Conservation (phyloP, 2,888 invertebrate species). For the Acanthoscelides obtectus region DNA sequence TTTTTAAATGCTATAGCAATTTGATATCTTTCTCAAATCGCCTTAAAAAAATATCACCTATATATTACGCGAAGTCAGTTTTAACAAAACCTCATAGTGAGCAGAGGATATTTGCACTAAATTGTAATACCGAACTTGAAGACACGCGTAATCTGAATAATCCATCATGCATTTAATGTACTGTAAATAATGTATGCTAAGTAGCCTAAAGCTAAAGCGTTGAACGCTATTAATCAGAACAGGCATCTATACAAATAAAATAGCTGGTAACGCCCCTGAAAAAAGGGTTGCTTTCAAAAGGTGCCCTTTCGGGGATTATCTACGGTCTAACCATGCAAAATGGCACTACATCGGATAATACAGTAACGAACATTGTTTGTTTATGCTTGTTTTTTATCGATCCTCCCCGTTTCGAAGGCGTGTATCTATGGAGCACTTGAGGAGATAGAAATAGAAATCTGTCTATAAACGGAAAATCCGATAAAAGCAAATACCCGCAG, state of each 20-base stretch:
- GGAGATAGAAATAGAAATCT: no score
- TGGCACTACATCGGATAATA: conserved; percentile 2
- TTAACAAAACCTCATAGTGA: no score
- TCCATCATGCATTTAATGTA: conserved; percentile 4
- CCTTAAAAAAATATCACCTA: no score
- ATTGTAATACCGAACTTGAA: conserved; percentile 1
- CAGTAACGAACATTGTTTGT: neutral
- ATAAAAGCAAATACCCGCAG: no score
- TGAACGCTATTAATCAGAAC: conserved; percentile 30
- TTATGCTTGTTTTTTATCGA: neutral
- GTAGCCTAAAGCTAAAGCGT: conserved; percentile 15
- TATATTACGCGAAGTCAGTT: no score
- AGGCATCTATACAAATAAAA: conserved; percentile 27
- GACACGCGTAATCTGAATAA: conserved; percentile 11
- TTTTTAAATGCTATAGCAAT: no score
- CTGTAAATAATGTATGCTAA: conserved; percentile 24
- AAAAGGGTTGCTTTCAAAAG: conserved; percentile 28
- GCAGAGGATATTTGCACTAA: no score
- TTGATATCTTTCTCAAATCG: no score
- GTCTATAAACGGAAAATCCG: no score
- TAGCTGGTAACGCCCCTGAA: conserved; percentile 25
- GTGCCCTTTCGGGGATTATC: conserved; percentile 26
- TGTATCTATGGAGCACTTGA: no score
- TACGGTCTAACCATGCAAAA: conserved; percentile 32
- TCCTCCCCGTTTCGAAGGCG: no score